A percentile compares a stretch with the other conserved stretches of the same genome.
Conservation (phyloP, 2,797 vertebrate genomes). For the Danio choprae region DNA sequence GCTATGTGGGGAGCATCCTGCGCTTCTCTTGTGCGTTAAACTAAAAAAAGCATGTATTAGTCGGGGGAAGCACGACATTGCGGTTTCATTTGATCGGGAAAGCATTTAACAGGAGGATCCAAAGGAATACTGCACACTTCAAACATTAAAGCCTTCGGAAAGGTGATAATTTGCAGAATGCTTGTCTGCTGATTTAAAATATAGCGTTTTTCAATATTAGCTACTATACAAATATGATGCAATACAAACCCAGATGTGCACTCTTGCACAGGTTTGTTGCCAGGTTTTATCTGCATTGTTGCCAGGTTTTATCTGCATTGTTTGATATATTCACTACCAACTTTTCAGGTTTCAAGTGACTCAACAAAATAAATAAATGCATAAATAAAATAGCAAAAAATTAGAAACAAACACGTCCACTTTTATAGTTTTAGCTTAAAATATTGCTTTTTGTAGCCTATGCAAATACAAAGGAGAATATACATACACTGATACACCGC, state of each 20-base stretch:
- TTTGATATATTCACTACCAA: background rate
- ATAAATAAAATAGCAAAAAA: no score
- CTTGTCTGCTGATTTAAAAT: conserved; percentile 15
- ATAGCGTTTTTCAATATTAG: background rate
- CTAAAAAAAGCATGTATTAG: conserved; percentile 35
- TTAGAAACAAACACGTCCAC: no score
- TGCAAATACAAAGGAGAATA: background rate
- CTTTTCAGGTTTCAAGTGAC: background rate
- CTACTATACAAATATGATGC: background rate
- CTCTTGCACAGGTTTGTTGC: conserved; percentile 70
- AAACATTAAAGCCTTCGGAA: conserved; percentile 11
- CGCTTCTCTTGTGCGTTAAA: conserved; percentile 17
- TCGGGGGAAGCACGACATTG: conserved; percentile 18
- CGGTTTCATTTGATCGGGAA: conserved; percentile 7
- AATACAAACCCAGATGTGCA: conserved; percentile 1
- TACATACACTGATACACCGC: background rate
- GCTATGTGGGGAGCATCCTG: conserved; percentile 27
- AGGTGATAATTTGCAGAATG: background rate
- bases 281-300: conserved; percentile 32
- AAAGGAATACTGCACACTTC: background rate
- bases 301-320: conserved; percentile 54
- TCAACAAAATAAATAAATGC: conserved; percentile 5
- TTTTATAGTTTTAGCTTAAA: background rate
- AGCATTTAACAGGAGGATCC: conserved; percentile 14
- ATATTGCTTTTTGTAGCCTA: background rate